Conservation (phyloP, 2,797 vertebrate genomes). For the Hemibagrus guttatus region DNA sequence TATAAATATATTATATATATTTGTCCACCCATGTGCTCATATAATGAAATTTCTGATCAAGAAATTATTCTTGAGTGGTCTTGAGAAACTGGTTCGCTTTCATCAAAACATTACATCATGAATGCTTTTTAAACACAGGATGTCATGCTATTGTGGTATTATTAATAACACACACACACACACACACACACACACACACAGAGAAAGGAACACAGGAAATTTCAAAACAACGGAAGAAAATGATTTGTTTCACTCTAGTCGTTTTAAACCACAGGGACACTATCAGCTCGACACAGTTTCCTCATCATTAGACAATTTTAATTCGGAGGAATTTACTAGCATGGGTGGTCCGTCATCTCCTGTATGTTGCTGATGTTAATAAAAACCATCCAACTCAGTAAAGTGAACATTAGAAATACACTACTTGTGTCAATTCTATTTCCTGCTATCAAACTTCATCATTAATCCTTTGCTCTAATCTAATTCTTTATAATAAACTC, state of each 20-base stretch:
- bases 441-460: neutral
- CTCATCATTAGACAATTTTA: neutral
- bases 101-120: conserved; percentile 19
- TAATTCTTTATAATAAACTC: neutral
- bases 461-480: neutral
- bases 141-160: conserved; percentile 26
- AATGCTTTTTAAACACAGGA: conserved; percentile 17
- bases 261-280: neutral
- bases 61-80: neutral
- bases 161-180: conserved; percentile 10
- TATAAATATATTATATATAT: no score
- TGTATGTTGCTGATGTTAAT: neutral
- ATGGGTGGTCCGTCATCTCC: neutral
- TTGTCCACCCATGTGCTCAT: neutral
- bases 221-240: conserved; percentile 34
- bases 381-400: neutral
- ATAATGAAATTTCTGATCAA: neutral
- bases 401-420: neutral
- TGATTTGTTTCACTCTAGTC: neutral
- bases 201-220: neutral
- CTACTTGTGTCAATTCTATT: neutral
- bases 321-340: neutral
- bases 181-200: neutral
- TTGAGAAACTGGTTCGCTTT: neutral
- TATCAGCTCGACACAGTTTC: no score